phyloP scores from a whole-genome alignment of 2,888 invertebrate genomes.

The Scaptomyza polygonia region DNA sequence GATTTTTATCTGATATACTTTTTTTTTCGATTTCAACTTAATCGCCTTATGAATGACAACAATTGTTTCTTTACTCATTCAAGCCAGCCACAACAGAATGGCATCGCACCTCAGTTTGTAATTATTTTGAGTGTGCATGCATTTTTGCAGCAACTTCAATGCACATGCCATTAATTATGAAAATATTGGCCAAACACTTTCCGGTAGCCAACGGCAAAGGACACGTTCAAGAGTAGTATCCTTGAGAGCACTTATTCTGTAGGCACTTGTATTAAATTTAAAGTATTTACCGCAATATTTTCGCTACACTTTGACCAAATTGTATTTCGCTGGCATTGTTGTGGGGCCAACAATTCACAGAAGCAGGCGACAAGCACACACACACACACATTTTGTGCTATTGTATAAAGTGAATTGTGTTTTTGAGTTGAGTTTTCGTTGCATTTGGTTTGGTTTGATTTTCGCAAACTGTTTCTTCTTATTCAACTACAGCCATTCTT shows the following conservation, averaged over 20 bases:
- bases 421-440: conserved; percentile 48
- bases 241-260: conserved; percentile 40
- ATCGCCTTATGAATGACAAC: conserved; percentile 6
- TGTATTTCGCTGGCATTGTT: conserved; percentile 52
- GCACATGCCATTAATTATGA: conserved; percentile 73
- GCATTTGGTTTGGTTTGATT: conserved; percentile 36
- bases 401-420: conserved; percentile 57
- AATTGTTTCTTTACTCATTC: no score
- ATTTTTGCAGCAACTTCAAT: conserved; percentile 41
- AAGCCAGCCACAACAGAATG: no score
- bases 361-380: conserved; percentile 34
- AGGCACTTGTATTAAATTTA: conserved; percentile 72
- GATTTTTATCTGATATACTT: no score
- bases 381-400: conserved; percentile 4
- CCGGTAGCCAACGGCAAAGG: conserved; percentile 25
- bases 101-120: conserved; percentile 45
- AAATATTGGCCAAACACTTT: conserved; percentile 78
- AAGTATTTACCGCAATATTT: conserved; percentile 75
- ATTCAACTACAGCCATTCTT: conserved; percentile 26
- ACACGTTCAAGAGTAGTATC: conserved; percentile 29
- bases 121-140: conserved; percentile 54
- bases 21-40: no score
- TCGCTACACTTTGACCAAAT: conserved; percentile 71
- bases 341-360: conserved; percentile 35
- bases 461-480: conserved; percentile 19